These are phyloP conservation scores for Agrochola circellaris DNA, from an alignment of 2,888 invertebrate genomes.

Conservation along the genomic window DNA sequence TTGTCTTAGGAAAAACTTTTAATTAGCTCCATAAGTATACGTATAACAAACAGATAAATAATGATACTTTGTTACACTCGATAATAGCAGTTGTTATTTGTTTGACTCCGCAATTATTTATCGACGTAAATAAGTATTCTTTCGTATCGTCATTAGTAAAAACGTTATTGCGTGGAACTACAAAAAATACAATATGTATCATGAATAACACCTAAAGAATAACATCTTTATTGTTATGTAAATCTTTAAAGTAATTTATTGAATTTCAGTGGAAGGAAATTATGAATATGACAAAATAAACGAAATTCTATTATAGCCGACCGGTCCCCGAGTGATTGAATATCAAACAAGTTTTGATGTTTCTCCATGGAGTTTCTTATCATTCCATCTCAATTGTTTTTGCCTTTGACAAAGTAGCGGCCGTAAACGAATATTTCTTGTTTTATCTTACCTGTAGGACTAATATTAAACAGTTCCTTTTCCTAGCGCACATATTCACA, in stretches of 20 bases:
- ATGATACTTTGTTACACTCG: conserved; percentile 46
- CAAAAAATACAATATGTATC: conserved; percentile 14
- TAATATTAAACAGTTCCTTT: conserved; percentile 58
- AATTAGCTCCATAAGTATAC: conserved; percentile 67
- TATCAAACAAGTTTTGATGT: conserved; percentile 71
- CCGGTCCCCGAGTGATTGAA: conserved; percentile 66
- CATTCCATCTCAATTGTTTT: conserved; percentile 69
- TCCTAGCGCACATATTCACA: conserved; percentile 26
- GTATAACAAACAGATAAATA: conserved; percentile 41
- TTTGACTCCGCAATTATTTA: conserved; percentile 50
- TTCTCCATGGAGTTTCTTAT: conserved; percentile 66
- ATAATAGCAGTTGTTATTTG: conserved; percentile 54
- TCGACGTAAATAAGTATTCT: conserved; percentile 25
- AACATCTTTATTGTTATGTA: conserved; percentile 46
- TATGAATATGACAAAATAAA: conserved; percentile 65
- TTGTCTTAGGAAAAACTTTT: conserved; percentile 68
- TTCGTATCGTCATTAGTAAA: conserved; percentile 38
- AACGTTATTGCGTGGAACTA: conserved; percentile 21
- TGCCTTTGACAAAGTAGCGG: conserved; percentile 60
- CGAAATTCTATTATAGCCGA: conserved; percentile 62
- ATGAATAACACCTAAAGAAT: conserved; percentile 23
- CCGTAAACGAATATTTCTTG: conserved; percentile 57
- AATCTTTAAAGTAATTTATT: conserved; percentile 50
- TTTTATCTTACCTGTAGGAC: conserved; percentile 51
- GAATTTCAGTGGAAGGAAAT: conserved; percentile 61